phyloP scores from a whole-genome alignment of 2,113 vertebrate species.

The Callaeas wilsoni region DNA sequence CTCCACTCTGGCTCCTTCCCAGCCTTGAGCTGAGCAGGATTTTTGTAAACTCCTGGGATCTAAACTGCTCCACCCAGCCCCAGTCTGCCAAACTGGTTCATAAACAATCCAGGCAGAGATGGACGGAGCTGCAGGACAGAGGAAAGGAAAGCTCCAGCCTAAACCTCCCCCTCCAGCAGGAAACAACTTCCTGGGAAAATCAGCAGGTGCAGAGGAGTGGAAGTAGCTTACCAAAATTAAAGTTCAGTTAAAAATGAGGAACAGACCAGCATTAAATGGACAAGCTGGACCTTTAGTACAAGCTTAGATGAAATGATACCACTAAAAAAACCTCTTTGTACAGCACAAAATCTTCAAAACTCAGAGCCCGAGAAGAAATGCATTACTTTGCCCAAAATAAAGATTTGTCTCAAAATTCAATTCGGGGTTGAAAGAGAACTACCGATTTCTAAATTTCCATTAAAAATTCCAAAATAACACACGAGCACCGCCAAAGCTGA shows the following conservation, averaged over 20 bases:
- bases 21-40: background rate
- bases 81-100: background rate
- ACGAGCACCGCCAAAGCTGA: background rate
- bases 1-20: background rate
- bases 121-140: background rate
- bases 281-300: background rate
- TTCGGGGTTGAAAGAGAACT: background rate
- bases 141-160: background rate
- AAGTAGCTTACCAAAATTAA: background rate
- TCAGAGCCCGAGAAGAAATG: background rate
- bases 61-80: background rate
- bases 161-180: background rate
- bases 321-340: background rate
- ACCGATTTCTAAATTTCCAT: background rate
- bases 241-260: background rate
- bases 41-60: constrained; percentile 12
- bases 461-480: background rate
- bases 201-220: background rate
- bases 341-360: background rate
- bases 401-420: background rate
- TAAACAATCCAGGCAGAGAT: background rate
- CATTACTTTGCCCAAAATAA: background rate
- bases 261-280: background rate
- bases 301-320: background rate
- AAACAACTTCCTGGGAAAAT: background rate